Conservation (phyloP, 2,113 vertebrate species). For the Kryptolebias marmoratus region DNA sequence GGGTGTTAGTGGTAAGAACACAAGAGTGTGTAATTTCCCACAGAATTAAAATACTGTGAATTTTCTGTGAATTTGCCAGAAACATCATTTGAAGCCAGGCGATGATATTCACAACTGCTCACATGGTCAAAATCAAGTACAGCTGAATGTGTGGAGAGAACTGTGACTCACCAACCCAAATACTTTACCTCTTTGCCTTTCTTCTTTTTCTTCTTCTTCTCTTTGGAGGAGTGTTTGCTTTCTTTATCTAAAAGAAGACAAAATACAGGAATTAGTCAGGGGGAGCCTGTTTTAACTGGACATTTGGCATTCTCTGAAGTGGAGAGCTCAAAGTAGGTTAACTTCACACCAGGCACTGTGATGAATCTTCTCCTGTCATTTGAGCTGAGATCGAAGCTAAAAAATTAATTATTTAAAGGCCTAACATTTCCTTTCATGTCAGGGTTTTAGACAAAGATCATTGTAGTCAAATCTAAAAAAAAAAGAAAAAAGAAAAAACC, state of each 20-base stretch:
- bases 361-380: too few relatives aligned
- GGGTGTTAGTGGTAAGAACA: too few relatives aligned
- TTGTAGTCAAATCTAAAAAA: too few relatives aligned
- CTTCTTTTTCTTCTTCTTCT: constrained; percentile 94
- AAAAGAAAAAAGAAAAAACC: too few relatives aligned
- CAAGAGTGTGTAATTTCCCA: not conserved
- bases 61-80: not conserved
- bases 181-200: constrained; percentile 88
- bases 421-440: too few relatives aligned
- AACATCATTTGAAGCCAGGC: not conserved
- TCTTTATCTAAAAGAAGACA: constrained; percentile 84
- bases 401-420: too few relatives aligned
- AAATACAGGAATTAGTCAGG: not conserved
- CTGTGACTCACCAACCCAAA: not conserved
- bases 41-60: not conserved
- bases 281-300: not conserved
- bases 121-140: not conserved
- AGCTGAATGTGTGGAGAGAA: not conserved
- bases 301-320: too few relatives aligned
- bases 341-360: too few relatives aligned
- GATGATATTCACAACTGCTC: not conserved
- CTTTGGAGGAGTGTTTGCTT: constrained; percentile 82
- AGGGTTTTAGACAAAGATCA: too few relatives aligned
- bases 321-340: too few relatives aligned
- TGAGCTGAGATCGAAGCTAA: too few relatives aligned